Evolutionary conservation across 2,113 vertebrate genomes (phyloP).

Genomic region (Melanocharis versteri): DNA sequence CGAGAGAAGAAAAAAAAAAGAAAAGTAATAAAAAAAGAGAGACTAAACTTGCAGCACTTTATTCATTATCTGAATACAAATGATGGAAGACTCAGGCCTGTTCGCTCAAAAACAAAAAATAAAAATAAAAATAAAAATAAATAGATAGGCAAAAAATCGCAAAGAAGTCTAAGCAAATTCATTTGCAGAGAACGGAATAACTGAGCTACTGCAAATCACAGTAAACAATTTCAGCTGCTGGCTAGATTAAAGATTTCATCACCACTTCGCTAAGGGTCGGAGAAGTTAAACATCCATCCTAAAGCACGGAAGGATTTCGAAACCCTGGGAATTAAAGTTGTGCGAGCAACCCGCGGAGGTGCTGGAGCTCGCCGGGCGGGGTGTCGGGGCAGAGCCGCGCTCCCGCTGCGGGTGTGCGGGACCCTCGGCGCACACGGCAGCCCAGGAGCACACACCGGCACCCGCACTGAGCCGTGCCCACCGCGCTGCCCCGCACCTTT

Average conservation of each 20-base stretch:
- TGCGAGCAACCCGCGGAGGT: neutral
- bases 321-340: neutral
- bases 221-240: slow-evolving; percentile 1
- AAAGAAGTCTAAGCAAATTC: neutral
- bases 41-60: neutral
- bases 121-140: neutral
- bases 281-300: neutral
- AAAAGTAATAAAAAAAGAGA: neutral
- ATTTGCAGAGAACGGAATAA: slow-evolving; percentile 22
- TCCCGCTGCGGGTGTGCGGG: fast-evolving
- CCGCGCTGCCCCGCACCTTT: neutral
- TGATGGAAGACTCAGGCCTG: neutral
- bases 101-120: neutral
- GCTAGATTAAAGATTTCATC: neutral
- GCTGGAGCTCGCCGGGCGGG: neutral
- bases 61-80: neutral
- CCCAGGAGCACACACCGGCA: neutral
- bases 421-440: neutral
- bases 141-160: neutral
- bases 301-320: neutral
- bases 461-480: neutral
- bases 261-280: neutral
- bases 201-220: neutral
- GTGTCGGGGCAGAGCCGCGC: neutral
- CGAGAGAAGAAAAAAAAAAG: neutral